phyloP scores from a whole-genome alignment of 2,888 invertebrate species.

The Bugula neritina region DNA sequence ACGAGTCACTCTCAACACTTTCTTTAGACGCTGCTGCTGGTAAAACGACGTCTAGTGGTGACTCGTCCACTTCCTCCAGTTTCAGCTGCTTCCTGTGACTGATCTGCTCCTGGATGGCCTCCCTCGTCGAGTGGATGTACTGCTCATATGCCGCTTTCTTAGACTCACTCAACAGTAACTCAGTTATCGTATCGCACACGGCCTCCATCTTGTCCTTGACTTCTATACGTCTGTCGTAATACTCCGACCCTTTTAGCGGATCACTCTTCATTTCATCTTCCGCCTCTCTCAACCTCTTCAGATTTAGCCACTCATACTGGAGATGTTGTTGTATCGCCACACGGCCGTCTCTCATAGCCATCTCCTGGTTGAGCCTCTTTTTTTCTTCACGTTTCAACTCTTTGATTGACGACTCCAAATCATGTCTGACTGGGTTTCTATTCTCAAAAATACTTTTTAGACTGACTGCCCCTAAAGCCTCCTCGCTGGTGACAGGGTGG shows the following conservation, averaged over 20 bases:
- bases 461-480: no score
- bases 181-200: background rate
- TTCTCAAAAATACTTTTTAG: no score
- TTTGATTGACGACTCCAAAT: no score
- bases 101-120: background rate
- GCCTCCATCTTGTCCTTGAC: background rate
- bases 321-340: background rate
- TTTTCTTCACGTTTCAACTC: background rate
- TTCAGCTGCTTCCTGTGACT: background rate
- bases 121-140: background rate
- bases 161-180: background rate
- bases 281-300: background rate
- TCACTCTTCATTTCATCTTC: background rate
- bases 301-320: background rate
- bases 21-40: no score
- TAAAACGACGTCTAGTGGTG: no score
- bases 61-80: no score
- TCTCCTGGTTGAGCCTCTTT: background rate
- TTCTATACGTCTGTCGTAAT: background rate
- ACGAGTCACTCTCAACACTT: no score
- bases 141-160: background rate
- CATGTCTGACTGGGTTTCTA: no score
- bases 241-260: background rate
- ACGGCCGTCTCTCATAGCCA: background rate
- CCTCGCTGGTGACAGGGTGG: no score